These are phyloP conservation scores for Chaetura pelagica DNA, from an alignment of 2,113 vertebrate species.

Conservation along the genomic window DNA sequence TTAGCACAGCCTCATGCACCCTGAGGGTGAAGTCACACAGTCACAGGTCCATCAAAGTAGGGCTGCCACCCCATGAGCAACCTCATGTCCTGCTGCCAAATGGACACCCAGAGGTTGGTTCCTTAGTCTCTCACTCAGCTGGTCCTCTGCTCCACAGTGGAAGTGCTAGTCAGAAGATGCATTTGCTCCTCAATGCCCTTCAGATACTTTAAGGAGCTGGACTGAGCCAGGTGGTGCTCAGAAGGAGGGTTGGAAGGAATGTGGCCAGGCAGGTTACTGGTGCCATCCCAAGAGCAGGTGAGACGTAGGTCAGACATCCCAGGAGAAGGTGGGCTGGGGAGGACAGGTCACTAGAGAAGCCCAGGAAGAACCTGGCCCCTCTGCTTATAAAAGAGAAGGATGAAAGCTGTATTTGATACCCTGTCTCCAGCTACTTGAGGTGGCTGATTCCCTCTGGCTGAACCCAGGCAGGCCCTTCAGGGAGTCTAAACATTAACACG, in stretches of 20 bases:
- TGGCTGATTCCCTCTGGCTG: background rate
- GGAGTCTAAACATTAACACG: constrained; percentile 45
- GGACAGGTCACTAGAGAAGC: background rate
- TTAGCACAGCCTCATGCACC: background rate
- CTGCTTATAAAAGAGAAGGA: background rate
- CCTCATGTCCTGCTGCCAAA: background rate
- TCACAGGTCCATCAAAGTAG: background rate
- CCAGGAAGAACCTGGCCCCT: background rate
- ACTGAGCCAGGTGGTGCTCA: accelerated
- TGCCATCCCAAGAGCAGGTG: background rate
- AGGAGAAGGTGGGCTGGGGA: background rate
- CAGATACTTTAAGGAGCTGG: background rate
- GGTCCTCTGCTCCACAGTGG: background rate
- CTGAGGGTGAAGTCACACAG: background rate
- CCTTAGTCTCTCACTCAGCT: background rate
- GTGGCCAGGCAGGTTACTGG: background rate
- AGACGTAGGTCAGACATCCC: background rate
- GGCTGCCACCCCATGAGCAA: background rate
- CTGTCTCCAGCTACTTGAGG: background rate
- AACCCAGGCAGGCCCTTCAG: background rate
- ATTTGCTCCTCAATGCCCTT: background rate
- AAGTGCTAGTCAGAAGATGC: accelerated
- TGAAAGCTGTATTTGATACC: background rate
- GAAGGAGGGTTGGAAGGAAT: background rate
- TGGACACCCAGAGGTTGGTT: background rate